A percentile compares a stretch with the other conserved stretches of the same genome.
Conservation (phyloP, 2,888 invertebrate species). For the Leptura quadrifasciata region DNA sequence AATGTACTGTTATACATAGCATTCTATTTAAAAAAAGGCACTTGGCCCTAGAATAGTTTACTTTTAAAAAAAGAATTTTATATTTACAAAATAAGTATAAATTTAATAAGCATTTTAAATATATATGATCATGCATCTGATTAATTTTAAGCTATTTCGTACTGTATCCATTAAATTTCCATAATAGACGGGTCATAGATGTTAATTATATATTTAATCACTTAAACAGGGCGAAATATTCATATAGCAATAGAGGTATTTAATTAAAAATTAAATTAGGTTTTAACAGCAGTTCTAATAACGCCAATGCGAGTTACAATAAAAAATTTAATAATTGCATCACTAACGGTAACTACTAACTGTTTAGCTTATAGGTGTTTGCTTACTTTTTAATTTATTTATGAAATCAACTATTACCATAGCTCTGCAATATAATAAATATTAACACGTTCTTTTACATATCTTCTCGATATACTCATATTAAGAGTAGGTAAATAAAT, state of each 20-base stretch:
- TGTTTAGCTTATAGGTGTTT: slow-evolving; percentile 21
- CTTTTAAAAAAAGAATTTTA: neutral
- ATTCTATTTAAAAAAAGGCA: too few species aligned
- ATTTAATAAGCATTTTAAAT: neutral
- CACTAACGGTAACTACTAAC: slow-evolving; percentile 17
- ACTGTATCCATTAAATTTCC: neutral
- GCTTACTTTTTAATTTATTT: slow-evolving; percentile 26
- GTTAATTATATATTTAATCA: neutral
- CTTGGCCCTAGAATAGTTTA: too few species aligned
- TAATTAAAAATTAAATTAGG: slow-evolving; percentile 32
- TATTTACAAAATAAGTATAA: neutral
- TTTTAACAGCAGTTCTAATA: slow-evolving; percentile 22
- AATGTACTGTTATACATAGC: too few species aligned
- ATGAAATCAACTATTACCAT: slow-evolving; percentile 24
- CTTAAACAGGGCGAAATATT: neutral
- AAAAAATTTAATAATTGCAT: slow-evolving; percentile 28
- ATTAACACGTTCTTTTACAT: neutral
- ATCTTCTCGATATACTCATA: neutral
- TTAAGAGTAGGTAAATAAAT: neutral
- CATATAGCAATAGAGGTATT: neutral
- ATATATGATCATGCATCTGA: neutral
- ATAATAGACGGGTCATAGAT: neutral
- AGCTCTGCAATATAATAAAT: slow-evolving; percentile 10
- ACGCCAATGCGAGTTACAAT: slow-evolving; percentile 3
- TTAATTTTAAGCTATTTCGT: neutral